These are phyloP conservation scores for Spilarctia lutea DNA, from an alignment of 2,888 invertebrate species.

Conservation along the genomic window DNA sequence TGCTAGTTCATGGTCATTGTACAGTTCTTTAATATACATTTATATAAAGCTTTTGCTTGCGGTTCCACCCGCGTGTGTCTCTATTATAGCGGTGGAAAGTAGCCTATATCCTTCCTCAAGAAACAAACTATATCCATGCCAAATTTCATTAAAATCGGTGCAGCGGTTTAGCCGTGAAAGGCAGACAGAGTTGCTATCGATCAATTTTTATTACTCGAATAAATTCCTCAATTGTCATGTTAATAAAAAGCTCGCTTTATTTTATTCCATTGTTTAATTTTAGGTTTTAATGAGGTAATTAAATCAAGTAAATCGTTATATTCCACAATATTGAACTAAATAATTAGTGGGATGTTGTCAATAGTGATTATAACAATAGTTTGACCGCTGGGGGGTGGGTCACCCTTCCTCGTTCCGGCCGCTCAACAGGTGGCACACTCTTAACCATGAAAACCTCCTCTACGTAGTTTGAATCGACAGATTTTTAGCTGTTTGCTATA, in stretches of 20 bases:
- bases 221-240: background rate
- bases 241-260: background rate
- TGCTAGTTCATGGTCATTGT: background rate
- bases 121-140: no score
- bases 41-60: background rate
- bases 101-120: no score
- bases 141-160: no score
- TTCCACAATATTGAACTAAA: constrained; percentile 5
- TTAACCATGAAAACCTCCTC: constrained; percentile 1
- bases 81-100: no score
- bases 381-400: background rate
- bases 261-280: background rate
- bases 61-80: no score
- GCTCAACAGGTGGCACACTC: constrained; percentile 18
- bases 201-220: background rate
- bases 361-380: constrained; percentile 17
- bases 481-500: background rate
- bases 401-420: background rate
- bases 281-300: background rate
- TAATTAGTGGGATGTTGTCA: background rate
- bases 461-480: background rate
- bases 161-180: no score
- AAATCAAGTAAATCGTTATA: background rate
- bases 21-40: background rate
- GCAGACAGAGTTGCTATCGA: no score